Percentiles rank a stretch among this genome's conserved stretches.
Evolutionary conservation across 1,140 invertebrate species (phyloP).

Genomic region (Marisa cornuarietis): DNA sequence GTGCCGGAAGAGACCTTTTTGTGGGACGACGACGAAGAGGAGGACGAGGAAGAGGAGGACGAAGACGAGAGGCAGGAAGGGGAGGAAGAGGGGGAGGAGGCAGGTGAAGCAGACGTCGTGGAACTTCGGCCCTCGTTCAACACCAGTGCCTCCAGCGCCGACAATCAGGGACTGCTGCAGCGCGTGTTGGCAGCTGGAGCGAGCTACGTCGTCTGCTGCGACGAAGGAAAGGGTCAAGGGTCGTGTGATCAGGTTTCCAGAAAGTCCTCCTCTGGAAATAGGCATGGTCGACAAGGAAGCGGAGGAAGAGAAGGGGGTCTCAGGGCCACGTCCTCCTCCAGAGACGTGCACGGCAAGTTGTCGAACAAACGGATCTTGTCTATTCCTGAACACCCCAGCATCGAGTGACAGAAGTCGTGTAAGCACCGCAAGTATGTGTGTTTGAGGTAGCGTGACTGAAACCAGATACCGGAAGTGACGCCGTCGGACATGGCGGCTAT

Average conservation of each 20-base stretch:
- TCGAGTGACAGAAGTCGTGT: slow-evolving; percentile 4
- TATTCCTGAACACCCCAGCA: slow-evolving; percentile 14
- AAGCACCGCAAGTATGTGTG: too few relatives aligned
- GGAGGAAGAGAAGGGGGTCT: neutral
- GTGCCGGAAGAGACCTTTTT: slow-evolving; percentile 57
- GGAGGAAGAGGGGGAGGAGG: slow-evolving; percentile 35
- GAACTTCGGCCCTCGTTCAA: slow-evolving; percentile 25
- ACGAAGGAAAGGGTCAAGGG: neutral
- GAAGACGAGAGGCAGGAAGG: slow-evolving; percentile 33
- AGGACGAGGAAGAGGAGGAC: slow-evolving; percentile 45
- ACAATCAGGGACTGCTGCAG: slow-evolving; percentile 22
- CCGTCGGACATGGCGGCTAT: neutral
- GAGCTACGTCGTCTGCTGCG: neutral
- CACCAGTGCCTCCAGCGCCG: slow-evolving; percentile 37
- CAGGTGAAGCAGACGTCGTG: slow-evolving; percentile 15
- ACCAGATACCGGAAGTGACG: neutral
- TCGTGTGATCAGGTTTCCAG: neutral
- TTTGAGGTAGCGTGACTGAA: too few relatives aligned
- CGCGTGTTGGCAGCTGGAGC: slow-evolving; percentile 15
- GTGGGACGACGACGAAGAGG: slow-evolving; percentile 21
- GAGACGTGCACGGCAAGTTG: slow-evolving; percentile 15
- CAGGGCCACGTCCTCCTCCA: slow-evolving; percentile 9
- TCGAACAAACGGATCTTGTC: slow-evolving; percentile 13
- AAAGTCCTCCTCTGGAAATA: neutral
- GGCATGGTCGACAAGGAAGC: neutral